A percentile compares a stretch with the other conserved stretches of the same genome.
These are phyloP conservation scores for Drosophila falleni DNA, from an alignment of 2,888 invertebrate species.

Conservation along the genomic window DNA sequence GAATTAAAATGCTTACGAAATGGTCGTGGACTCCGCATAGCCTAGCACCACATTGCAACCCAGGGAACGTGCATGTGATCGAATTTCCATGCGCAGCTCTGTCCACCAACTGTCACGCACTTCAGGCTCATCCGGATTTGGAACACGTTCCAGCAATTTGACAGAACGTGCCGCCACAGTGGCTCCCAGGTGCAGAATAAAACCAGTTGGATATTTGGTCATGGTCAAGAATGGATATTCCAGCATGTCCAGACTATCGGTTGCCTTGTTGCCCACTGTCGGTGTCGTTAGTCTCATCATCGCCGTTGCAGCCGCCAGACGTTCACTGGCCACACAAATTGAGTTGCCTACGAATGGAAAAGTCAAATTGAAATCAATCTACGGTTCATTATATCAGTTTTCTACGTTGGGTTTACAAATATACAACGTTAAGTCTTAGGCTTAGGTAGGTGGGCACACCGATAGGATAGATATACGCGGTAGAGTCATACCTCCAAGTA, in stretches of 20 bases:
- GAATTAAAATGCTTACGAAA: conserved; percentile 89
- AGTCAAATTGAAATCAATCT: not conserved
- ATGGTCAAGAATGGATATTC: conserved; percentile 98
- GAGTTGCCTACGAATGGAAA: conserved; percentile 89
- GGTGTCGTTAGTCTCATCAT: conserved; percentile 87
- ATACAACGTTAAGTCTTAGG: conserved; percentile 49
- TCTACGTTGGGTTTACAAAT: conserved; percentile 19
- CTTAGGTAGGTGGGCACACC: conserved; percentile 32
- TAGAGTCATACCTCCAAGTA: not conserved
- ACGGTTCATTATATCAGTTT: not conserved
- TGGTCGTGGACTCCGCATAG: conserved; percentile 96
- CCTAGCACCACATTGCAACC: conserved; percentile 98
- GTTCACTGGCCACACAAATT: conserved; percentile 88
- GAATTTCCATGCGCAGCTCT: conserved; percentile 96
- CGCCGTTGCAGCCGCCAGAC: conserved; percentile 87
- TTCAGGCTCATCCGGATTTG: conserved; percentile 95
- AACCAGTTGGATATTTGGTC: conserved; percentile 94
- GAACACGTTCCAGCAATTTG: conserved; percentile 92
- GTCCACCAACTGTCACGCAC: conserved; percentile 98
- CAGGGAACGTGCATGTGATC: conserved; percentile 96
- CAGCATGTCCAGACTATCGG: conserved; percentile 93
- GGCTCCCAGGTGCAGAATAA: conserved; percentile 95
- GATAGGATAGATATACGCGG: conserved; percentile 17
- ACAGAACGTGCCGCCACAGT: conserved; percentile 94
- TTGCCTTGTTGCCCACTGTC: conserved; percentile 88